Conservation (phyloP, 1,140 invertebrate species). For the Apis mellifera region DNA sequence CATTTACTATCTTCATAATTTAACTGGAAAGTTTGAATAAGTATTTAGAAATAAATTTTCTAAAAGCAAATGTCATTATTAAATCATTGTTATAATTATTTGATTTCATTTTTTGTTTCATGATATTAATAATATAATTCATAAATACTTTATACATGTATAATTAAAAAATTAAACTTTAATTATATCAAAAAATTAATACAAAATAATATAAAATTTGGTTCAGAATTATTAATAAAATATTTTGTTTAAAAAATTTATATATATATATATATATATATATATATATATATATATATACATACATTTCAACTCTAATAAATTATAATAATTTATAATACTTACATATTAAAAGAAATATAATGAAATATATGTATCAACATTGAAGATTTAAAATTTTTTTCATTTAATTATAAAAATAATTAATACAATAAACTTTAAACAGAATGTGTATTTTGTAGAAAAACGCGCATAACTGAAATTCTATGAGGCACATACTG, state of each 20-base stretch:
- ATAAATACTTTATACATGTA: neutral
- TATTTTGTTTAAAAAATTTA: constrained; percentile 3
- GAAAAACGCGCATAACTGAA: constrained; percentile 44
- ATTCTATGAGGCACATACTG: constrained; percentile 15
- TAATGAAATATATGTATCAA: neutral
- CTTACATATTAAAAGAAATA: constrained; percentile 17
- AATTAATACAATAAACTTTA: constrained; percentile 6
- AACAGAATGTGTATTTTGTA: neutral
- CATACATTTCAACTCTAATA: neutral
- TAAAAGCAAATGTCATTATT: neutral
- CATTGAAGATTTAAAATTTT: neutral
- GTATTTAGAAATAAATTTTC: neutral
- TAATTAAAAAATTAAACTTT: neutral
- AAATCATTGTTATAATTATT: neutral
- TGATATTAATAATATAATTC: neutral
- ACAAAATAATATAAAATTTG: neutral
- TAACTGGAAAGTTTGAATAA: constrained; percentile 16
- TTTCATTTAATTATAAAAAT: constrained; percentile 35
- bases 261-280: constrained; percentile 21
- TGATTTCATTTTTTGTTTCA: neutral
- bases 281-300: constrained; percentile 17
- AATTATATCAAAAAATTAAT: neutral
- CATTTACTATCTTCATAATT: constrained; percentile 33
- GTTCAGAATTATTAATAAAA: neutral
- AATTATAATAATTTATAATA: constrained; percentile 10